These are phyloP conservation scores for Micrastur ruficollis DNA, from an alignment of 2,797 vertebrate species.

Conservation along the genomic window DNA sequence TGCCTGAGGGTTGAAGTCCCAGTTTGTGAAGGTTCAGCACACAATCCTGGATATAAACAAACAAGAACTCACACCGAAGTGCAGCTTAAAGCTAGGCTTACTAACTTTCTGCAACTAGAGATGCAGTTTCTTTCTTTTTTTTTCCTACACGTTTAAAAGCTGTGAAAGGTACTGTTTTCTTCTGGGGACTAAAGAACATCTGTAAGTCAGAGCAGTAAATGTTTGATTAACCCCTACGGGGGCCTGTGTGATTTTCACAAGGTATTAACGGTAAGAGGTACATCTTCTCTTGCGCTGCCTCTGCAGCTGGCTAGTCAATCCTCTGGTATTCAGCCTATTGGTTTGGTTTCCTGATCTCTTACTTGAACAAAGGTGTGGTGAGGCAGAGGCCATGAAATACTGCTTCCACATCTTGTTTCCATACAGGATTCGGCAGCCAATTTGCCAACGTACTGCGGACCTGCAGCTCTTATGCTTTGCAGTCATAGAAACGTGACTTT, in stretches of 20 bases:
- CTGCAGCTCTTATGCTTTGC: not conserved
- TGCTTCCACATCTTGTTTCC: not conserved
- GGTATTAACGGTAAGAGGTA: not conserved
- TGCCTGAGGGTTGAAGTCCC: not conserved
- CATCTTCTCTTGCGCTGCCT: not conserved
- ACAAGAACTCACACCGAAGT: not conserved
- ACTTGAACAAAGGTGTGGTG: not conserved
- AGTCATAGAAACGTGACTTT: not conserved
- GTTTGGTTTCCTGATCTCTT: not conserved
- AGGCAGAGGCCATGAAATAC: not conserved
- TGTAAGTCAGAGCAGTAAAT: not conserved
- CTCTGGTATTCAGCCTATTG: not conserved
- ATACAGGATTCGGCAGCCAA: not conserved
- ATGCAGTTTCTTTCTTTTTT: not conserved
- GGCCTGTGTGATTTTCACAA: not conserved
- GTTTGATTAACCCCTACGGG: not conserved
- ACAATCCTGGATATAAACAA: not conserved
- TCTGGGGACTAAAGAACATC: not conserved
- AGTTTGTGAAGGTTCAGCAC: not conserved
- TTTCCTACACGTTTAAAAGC: not conserved
- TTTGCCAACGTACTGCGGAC: not conserved
- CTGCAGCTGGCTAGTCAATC: not conserved
- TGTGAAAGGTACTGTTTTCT: not conserved
- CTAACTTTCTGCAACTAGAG: not conserved
- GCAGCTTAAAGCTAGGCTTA: not conserved